Base-by-base conservation (phyloP, 2,797 vertebrate species). In the Coreius guichenoti region DNA sequence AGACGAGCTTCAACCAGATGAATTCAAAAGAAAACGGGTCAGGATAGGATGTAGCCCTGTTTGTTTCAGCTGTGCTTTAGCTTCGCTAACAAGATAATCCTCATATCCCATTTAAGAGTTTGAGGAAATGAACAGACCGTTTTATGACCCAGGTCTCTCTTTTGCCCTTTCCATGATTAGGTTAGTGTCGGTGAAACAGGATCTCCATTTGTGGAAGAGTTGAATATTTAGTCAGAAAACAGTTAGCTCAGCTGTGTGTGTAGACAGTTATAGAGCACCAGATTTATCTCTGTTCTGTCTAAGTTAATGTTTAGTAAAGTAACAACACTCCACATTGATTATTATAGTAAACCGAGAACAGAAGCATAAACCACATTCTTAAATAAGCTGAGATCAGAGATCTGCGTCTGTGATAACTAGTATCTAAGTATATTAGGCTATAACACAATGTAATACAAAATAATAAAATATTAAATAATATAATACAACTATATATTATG, bases 141-240 rank as follows among this genome's bases (percentile, higher is more conserved):
- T 82, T 90, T 87, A 39, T 89, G 90, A 90, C 83, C 86, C 82
- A 68, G 75, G 83, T 91, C 88, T 88, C 58, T 85, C 70, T 83
- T 72, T 29, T 23, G 58, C 17, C 75, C 86, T 87, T 88, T 80
- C 56, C 31, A 54, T 85, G 85, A 83, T 92, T 89, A 91, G 83
- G 85, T 85, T 85, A 76, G 68, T 61, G 82, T 80, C 74, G 73
- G 76, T 86, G 65, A 63, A 92, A 90, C 8, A 11, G 39, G 78
- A 90, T 85, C 85, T 86, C 51, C 87, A 86, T 85, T 80, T 81
- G 45, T 85, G 26, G 21, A 83, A 58, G 58, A 69, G 80, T 45
- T 75, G 81, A 74, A 72, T 88, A 90, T 93, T 91, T 91, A 87
- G 76, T 88, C 19, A 89, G 87, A 94, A 92, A 92, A 92, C 89